Evolutionary conservation across 1,140 invertebrate genomes (phyloP).

Genomic region (Copidosoma floridanum): DNA sequence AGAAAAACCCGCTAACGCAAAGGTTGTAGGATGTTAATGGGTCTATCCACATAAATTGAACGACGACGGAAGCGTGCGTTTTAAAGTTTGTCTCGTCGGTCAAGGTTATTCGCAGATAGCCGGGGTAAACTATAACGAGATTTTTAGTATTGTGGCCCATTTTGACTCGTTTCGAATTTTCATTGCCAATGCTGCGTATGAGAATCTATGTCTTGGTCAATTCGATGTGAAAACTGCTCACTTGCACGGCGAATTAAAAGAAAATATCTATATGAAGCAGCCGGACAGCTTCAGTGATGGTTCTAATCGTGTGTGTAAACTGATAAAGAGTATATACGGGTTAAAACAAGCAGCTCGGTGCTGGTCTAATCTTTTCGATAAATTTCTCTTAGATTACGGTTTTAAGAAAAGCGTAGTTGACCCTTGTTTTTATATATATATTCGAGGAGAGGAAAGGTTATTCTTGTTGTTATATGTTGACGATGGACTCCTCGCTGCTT

Average conservation of each 20-base stretch:
- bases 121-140: constrained; percentile 22
- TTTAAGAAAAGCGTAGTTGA: constrained; percentile 2
- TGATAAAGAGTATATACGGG: constrained; percentile 35
- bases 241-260: constrained; percentile 40
- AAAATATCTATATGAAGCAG: constrained; percentile 43
- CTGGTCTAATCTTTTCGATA: constrained; percentile 27
- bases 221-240: constrained; percentile 45
- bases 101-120: constrained; percentile 18
- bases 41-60: constrained; percentile 27
- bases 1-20: constrained; percentile 3
- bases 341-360: constrained; percentile 32
- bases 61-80: constrained; percentile 10
- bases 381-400: neutral
- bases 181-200: neutral
- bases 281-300: constrained; percentile 35
- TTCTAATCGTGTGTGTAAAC: constrained; percentile 23
- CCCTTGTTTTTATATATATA: constrained; percentile 10
- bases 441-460: neutral
- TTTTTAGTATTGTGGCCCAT: constrained; percentile 1
- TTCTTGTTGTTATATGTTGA: constrained; percentile 18
- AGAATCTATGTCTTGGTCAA: constrained; percentile 16
- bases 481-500: constrained; percentile 22
- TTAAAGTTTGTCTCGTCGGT: constrained; percentile 12
- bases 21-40: constrained; percentile 28
- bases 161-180: constrained; percentile 17